Evolutionary conservation across 2,113 vertebrate genomes (phyloP).

Genomic region (Syrrhaptes paradoxus): DNA sequence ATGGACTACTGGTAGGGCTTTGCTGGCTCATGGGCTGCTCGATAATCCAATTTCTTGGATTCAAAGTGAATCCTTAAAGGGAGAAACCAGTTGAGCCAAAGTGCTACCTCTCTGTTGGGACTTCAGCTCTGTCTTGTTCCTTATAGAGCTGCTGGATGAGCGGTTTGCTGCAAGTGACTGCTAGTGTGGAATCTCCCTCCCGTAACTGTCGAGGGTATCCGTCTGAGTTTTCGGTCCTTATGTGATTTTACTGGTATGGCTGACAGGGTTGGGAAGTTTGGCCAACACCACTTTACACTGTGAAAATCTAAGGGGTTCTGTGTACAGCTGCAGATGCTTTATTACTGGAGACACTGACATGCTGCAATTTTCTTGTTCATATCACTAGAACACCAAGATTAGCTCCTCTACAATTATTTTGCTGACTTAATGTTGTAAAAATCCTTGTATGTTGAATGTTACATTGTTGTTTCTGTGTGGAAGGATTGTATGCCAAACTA

Average conservation of each 20-base stretch:
- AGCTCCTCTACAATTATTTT: constrained; percentile 19
- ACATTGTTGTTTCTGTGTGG: neutral
- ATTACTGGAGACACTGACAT: neutral
- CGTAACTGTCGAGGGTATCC: neutral
- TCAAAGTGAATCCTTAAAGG: neutral
- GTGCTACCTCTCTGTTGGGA: neutral
- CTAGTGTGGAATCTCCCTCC: neutral
- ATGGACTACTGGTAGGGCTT: neutral
- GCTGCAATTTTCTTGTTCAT: neutral
- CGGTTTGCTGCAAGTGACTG: neutral
- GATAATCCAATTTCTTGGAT: neutral
- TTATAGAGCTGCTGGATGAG: neutral
- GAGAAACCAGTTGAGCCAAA: neutral
- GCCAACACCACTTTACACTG: neutral
- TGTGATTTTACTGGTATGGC: neutral
- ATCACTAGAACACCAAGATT: neutral
- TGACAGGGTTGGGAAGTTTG: neutral
- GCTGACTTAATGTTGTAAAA: neutral
- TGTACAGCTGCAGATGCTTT: constrained; percentile 9
- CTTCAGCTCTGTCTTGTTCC: neutral
- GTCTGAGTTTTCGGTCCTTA: neutral
- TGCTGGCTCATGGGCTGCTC: neutral
- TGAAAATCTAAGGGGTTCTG: neutral
- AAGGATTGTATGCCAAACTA: neutral
- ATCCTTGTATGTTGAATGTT: neutral